Conservation (phyloP, 2,888 invertebrate genomes). For the Amaurobius ferox region DNA sequence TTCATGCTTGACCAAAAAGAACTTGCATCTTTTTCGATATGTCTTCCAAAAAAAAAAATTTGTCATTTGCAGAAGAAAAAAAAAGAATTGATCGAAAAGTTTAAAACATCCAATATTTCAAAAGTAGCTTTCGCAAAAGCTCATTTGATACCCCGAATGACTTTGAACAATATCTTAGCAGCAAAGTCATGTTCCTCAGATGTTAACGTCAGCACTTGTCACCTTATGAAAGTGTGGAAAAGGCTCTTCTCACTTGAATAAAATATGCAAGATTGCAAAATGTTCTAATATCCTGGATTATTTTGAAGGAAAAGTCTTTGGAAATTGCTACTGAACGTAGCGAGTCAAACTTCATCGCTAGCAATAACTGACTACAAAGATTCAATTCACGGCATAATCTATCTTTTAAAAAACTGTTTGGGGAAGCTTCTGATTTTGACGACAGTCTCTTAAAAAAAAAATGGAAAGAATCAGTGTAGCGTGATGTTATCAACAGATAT, state of each 20-base stretch:
- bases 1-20: no score
- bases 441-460: neutral
- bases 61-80: neutral
- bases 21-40: no score
- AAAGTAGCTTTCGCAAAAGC: neutral
- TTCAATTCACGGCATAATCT: no score
- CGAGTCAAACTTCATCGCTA: conserved; percentile 11
- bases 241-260: no score
- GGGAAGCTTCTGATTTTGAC: conserved; percentile 12
- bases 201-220: conserved; percentile 18
- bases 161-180: no score
- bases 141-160: conserved; percentile 1
- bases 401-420: conserved; percentile 19
- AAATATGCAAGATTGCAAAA: conserved; percentile 30
- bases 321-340: no score
- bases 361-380: no score
- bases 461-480: neutral
- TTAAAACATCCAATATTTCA: neutral
- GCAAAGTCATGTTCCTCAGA: conserved; percentile 6
- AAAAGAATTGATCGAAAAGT: neutral
- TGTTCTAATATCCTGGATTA: conserved; percentile 19
- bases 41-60: neutral
- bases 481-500: neutral
- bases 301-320: no score
- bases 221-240: conserved; percentile 8